Base-by-base conservation (phyloP, 2,888 invertebrate species). In the Abscondita cerata region DNA sequence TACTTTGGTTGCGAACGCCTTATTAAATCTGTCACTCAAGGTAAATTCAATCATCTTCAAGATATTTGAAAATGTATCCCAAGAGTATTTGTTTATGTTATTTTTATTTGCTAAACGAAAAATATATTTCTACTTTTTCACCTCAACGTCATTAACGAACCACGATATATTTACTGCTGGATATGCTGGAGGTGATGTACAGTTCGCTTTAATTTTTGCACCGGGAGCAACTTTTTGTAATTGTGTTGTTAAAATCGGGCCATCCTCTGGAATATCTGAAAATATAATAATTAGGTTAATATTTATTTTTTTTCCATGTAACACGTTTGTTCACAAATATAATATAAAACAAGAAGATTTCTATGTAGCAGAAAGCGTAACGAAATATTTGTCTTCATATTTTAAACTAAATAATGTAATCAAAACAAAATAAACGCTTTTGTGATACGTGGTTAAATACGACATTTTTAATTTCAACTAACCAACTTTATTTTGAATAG, bases 101-200 rank as follows among this genome's bases (percentile, higher is more conserved):
- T 19, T 18, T 46, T 46, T 46, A 18, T 18, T 11, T 48, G 6
- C 2, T 25, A 25, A 25, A 4, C 25, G 6, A 25, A 25, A 25
- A 25, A 25, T 4, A 25, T 25, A 25, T 13, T 20, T n/a, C 12
- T n/a, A 44, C 12, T 18, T 16, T 73, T 81, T 78, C 71, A 85
- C 85, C 80, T 82, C 80, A 62, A 81, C 74, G 63, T 83, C 83
- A 68, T 84, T 84, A 54, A 84, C 81, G 70, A 80, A 83, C 85
- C 85, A 85, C 25, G 84, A 83, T 31, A 85, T 81, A 72, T 85
- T 85, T 65, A 84, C 83, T 36, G 81, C 78, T 36, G 85, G 85
- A 76, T 82, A 83, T 9, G 84, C 84, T n/a, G 83, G 81, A 0
- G 84, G 83, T 20, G 84, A 83, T 1, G 83, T 83, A 73, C 85